These are phyloP conservation scores for Actinopyga echinites DNA, from an alignment of 53 echinoderm and acorn worm genomes.

Conservation along the genomic window DNA sequence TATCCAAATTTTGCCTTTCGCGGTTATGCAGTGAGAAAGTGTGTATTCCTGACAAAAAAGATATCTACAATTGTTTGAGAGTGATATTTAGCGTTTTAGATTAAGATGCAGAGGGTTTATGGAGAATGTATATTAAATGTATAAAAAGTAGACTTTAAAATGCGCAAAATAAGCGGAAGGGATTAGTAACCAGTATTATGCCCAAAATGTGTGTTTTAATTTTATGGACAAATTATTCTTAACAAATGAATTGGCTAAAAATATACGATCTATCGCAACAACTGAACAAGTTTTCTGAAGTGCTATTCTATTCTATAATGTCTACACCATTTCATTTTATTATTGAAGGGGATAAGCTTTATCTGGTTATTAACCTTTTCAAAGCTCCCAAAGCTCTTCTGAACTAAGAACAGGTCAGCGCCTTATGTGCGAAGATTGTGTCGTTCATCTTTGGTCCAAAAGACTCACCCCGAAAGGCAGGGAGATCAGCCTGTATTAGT, in stretches of 20 bases:
- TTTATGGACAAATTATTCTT: conserved; percentile 6
- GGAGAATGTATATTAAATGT: conserved; percentile 3
- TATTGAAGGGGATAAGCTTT: no score
- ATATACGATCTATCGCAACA: conserved; percentile 19
- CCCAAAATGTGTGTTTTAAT: background rate
- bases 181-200: conserved; percentile 22
- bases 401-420: no score
- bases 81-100: background rate
- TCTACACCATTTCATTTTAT: no score
- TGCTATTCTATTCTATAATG: no score
- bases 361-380: no score
- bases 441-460: no score
- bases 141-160: background rate
- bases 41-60: conserved; percentile 6
- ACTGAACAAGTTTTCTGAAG: no score
- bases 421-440: no score
- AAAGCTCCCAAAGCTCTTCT: no score
- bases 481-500: no score
- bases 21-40: conserved; percentile 37
- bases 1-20: background rate
- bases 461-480: no score
- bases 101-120: background rate
- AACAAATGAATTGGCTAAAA: conserved; percentile 19
- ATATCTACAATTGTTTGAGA: conserved; percentile 20
- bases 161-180: background rate